Percentiles rank a stretch among this genome's conserved stretches.
These are phyloP conservation scores for Cephalotes varians DNA, from an alignment of 2,888 invertebrate genomes.

Conservation along the genomic window DNA sequence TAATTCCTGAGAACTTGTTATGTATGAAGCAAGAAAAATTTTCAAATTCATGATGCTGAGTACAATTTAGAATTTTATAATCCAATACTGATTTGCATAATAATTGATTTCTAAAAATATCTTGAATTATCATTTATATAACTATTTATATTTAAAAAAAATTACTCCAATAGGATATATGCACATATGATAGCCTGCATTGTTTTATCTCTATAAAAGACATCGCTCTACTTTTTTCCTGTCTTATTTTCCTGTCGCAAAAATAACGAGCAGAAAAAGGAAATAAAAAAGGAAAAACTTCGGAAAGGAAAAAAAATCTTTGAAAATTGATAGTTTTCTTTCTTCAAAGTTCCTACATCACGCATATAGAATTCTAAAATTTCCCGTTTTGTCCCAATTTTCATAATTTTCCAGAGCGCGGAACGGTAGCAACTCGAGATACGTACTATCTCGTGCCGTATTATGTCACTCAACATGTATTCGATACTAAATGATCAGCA, in stretches of 20 bases:
- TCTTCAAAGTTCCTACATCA: not conserved
- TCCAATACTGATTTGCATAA: too few relatives aligned
- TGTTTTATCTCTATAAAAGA: not conserved
- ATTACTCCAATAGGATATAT: not conserved
- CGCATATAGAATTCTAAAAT: constrained; percentile 7
- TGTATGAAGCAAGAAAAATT: too few relatives aligned
- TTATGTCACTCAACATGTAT: constrained; percentile 60
- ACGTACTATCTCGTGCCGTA: not conserved
- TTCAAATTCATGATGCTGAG: too few relatives aligned
- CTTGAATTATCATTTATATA: too few relatives aligned
- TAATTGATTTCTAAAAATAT: too few relatives aligned
- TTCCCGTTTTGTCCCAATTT: not conserved
- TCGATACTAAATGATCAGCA: constrained; percentile 59
- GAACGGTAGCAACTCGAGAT: not conserved
- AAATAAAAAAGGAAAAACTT: not conserved
- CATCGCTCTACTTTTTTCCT: not conserved
- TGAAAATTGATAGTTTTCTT: constrained; percentile 7
- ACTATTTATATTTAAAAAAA: too few relatives aligned
- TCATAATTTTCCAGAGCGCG: not conserved
- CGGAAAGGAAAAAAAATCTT: too few relatives aligned
- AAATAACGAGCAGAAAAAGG: not conserved
- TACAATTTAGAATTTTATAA: too few relatives aligned
- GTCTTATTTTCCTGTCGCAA: not conserved
- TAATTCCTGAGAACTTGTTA: not conserved
- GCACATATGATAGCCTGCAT: not conserved